Evolutionary conservation across 1,140 invertebrate genomes (phyloP), one percentile per base, ranked within the genome.

Genomic region (Papilio polyxenes): DNA sequence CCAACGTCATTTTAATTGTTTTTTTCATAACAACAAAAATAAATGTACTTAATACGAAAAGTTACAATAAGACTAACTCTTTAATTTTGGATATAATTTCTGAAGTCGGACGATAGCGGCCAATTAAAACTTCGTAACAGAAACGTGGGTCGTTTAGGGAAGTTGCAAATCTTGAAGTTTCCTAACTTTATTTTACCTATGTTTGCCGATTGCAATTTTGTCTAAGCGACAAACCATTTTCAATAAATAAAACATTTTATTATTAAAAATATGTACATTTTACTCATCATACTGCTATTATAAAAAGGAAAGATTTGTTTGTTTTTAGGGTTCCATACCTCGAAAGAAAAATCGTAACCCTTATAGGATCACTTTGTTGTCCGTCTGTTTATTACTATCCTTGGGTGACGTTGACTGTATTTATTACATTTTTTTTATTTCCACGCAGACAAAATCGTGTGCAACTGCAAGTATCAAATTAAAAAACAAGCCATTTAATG

Each of bases 91-190:
- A 90, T 91, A 92, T 91, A 91, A 91, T 92, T 92, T 90, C 87
- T 84, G 84, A 91, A 89, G 83, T 89, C 82, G 83, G 85, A 86
- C 89, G 88, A 89, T 88, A 86, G 89, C 89, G 86, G 87, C 88
- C 89, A 91, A 92, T 92, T 92, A 91, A 89, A 91, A 92, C 87
- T 92, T 92, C 69, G 83, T 82, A 81, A 87, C 81, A 84, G 86
- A 88, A 90, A 87, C 86, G 87, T 87, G 84, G 85, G 83, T 81
- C 85, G 82, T 69, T 80, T 59, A 82, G 83, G 85, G 83, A 87
- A 89, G 86, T 87, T 85, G 84, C 88, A 85, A 89, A 87, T 89
- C 87, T 87, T 87, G 87, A 88, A 88, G 87, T 87, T 87, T 85
- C 88, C 84, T 81, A 85, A 85, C 88, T 89, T 88, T 80, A 79